Evolutionary conservation across 2,888 invertebrate species (phyloP).

Genomic region (Scaptomyza caliginosa): DNA sequence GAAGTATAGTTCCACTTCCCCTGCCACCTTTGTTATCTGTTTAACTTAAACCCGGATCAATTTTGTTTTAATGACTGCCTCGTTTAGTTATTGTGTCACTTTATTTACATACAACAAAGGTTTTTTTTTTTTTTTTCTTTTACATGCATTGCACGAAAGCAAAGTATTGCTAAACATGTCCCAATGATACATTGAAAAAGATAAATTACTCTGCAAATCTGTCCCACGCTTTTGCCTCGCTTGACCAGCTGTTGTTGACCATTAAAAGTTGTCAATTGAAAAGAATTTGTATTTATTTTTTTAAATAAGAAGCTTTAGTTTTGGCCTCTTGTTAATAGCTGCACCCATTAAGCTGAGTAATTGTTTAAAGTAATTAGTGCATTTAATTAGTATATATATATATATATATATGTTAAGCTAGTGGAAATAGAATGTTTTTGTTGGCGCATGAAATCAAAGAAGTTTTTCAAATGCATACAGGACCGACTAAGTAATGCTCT

Average conservation of each 20-base stretch:
- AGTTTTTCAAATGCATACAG: too few relatives aligned
- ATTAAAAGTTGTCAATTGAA: conserved; percentile 17
- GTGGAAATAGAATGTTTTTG: not conserved
- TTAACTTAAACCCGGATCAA: conserved; percentile 7
- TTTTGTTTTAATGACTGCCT: not conserved
- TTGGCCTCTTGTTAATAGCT: not conserved
- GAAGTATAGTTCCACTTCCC: too few relatives aligned
- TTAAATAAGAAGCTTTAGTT: not conserved
- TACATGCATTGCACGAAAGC: conserved; percentile 1
- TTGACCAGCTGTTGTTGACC: conserved; percentile 12
- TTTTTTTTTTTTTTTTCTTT: not conserved
- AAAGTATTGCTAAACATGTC: conserved; percentile 1
- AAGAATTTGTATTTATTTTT: conserved; percentile 10
- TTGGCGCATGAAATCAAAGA: too few relatives aligned
- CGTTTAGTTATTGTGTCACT: not conserved
- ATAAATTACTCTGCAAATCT: conserved; percentile 17
- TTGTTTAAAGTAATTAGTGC: not conserved
- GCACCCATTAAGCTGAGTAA: conserved; percentile 1
- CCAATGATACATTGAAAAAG: conserved; percentile 20
- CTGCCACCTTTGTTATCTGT: not conserved
- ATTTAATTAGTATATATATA: not conserved
- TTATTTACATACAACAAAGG: conserved; percentile 4
- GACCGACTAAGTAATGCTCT: not conserved
- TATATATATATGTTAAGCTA: not conserved
- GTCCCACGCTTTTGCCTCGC: conserved; percentile 21